phyloP scores from a whole-genome alignment of 1,140 invertebrate genomes.

The Polypedilum pembai region DNA sequence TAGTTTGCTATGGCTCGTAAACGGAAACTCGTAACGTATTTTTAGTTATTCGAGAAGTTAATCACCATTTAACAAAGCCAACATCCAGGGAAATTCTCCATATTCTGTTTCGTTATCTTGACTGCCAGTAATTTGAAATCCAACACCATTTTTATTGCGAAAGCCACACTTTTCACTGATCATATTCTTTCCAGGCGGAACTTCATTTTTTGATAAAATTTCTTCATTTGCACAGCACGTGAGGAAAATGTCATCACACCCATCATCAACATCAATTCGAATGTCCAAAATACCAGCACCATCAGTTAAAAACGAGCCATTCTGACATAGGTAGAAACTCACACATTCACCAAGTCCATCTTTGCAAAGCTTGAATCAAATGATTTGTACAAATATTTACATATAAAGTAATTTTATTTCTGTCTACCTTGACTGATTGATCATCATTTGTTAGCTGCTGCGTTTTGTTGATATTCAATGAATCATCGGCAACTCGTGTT shows the following conservation, averaged over 20 bases:
- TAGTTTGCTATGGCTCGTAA: no score
- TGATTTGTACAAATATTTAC: neutral
- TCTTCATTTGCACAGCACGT: constrained; percentile 46
- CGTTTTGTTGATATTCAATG: no score
- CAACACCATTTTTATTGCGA: constrained; percentile 55
- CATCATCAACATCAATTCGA: constrained; percentile 42
- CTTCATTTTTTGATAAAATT: constrained; percentile 30
- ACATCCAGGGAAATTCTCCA: constrained; percentile 44
- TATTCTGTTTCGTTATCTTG: constrained; percentile 52
- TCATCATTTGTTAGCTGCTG: no score
- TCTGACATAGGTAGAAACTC: constrained; percentile 55
- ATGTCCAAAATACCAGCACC: constrained; percentile 69
- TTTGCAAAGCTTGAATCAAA: neutral
- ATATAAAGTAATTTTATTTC: no score
- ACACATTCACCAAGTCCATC: constrained; percentile 46
- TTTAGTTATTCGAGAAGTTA: no score
- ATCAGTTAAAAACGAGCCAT: constrained; percentile 55
- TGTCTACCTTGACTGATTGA: no score
- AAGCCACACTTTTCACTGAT: constrained; percentile 47
- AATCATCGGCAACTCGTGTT: no score
- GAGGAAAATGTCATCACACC: constrained; percentile 50
- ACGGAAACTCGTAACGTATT: no score
- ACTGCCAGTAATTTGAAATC: constrained; percentile 58
- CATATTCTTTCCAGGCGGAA: constrained; percentile 36
- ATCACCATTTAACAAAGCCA: neutral